Base-by-base conservation (phyloP, 1,140 invertebrate genomes). In the Rhyzopertha dominica region DNA sequence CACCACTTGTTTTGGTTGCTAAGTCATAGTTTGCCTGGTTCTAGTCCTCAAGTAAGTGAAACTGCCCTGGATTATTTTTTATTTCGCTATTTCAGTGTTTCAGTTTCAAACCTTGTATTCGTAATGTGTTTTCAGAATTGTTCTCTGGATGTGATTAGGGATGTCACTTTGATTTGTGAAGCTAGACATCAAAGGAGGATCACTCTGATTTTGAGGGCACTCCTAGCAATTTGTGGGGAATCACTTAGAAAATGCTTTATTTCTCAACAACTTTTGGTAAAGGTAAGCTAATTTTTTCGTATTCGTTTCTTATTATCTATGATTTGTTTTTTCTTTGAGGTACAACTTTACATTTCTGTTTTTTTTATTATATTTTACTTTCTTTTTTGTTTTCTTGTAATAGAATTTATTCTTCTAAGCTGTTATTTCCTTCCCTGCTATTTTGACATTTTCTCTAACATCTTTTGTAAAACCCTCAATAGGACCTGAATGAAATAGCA, bases 1-100 rank as follows among this genome's bases (percentile, higher is more conserved):
- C 95, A 98, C 72, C 81, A 89, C 55, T 74, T 98, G 51, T 98
- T 96, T 69, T 99, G 95, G 95, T 69, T 93, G 16, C 61, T 95
- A 18, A 85, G 85, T 24, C 88, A 91, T 63, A 80, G 68, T 56
- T 70, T 87, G 43, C 85, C 84, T 7, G 81, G 81, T 31, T 75
- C 81, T 57, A 78, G 75, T 58, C 82, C 82, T 24, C 82, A 84
- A 60, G 77, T 79, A 58, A 56, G 40, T 37, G 18, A 37, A 18
- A 13, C 10, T n/a, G n/a, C 20, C 43, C 5, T 10, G 32, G n/a
- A 28, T 41, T 22, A 34, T 5, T 18, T 30, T 16, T 32, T 43
- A 34, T 43, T 13, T 43, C 14, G n/a, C 10, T 36, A 17, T 14
- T 34, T 23, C 32, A 9, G 38, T 44, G 36, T 4, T 22, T 44